Evolutionary conservation across 2,113 vertebrate genomes (phyloP).

Genomic region (Lagopus leucura): DNA sequence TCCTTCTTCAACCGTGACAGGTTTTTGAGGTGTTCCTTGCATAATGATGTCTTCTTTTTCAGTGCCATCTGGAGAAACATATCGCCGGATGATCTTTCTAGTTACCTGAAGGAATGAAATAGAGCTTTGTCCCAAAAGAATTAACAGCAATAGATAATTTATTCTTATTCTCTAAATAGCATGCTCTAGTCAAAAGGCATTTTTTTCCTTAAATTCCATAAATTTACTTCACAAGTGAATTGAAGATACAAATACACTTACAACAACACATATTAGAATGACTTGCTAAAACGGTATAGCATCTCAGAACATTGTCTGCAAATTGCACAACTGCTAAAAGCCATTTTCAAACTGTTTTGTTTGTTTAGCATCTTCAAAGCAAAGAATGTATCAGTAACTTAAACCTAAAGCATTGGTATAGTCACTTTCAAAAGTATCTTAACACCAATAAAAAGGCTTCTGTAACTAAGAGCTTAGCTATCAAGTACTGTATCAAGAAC

Average conservation of each 20-base stretch:
- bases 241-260: not conserved
- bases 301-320: not conserved
- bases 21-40: conserved; percentile 84
- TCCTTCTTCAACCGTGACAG: conserved; percentile 83
- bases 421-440: not conserved
- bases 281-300: not conserved
- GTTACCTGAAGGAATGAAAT: conserved; percentile 81
- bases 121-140: not conserved
- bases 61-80: conserved; percentile 84
- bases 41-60: conserved; percentile 87
- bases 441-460: not conserved
- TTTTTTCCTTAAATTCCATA: not conserved
- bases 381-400: too few relatives aligned
- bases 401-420: too few relatives aligned
- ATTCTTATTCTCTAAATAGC: not conserved
- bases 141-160: not conserved
- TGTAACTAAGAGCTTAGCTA: not conserved
- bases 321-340: not conserved
- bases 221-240: not conserved
- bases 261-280: not conserved
- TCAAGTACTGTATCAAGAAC: too few relatives aligned
- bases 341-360: not conserved
- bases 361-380: too few relatives aligned
- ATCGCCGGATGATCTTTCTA: conserved; percentile 91
- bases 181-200: not conserved